Evolutionary conservation across 2,888 invertebrate species (phyloP).

Genomic region (Rhaphigaster nebulosa): DNA sequence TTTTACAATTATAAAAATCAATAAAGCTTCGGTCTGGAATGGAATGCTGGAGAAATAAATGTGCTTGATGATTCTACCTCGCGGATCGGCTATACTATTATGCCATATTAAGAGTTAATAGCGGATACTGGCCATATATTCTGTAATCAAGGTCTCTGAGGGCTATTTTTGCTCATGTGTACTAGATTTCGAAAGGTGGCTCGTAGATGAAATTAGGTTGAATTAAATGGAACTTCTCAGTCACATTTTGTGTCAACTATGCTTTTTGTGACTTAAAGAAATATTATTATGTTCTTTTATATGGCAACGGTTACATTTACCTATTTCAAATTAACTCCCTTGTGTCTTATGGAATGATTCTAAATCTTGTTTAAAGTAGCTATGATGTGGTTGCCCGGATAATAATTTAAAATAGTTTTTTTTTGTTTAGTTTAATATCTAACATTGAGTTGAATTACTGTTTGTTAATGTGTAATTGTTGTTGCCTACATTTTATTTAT

Average conservation of each 20-base stretch:
- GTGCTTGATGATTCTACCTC: not conserved
- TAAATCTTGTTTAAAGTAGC: too few species aligned
- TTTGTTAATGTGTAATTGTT: too few species aligned
- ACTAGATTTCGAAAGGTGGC: not conserved
- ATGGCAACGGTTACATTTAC: too few species aligned
- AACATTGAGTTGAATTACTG: too few species aligned
- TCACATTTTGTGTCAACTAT: not conserved
- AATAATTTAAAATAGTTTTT: too few species aligned
- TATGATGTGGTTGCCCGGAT: too few species aligned
- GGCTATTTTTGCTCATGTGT: not conserved
- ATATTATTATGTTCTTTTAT: too few species aligned
- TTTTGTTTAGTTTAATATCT: too few species aligned
- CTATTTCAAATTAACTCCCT: too few species aligned
- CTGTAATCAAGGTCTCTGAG: not conserved
- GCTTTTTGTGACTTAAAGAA: too few species aligned
- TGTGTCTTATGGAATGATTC: too few species aligned
- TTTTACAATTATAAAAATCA: not conserved
- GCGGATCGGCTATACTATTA: not conserved
- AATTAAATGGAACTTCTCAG: not conserved
- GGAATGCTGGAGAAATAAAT: not conserved
- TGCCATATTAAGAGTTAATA: not conserved
- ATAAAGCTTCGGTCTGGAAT: not conserved
- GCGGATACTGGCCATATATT: not conserved
- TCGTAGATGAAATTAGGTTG: not conserved
- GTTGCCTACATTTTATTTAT: too few species aligned